A percentile compares a stretch with the other conserved stretches of the same genome.
These are phyloP conservation scores for Parochlus steinenii DNA, from an alignment of 2,888 invertebrate species.

Conservation along the genomic window DNA sequence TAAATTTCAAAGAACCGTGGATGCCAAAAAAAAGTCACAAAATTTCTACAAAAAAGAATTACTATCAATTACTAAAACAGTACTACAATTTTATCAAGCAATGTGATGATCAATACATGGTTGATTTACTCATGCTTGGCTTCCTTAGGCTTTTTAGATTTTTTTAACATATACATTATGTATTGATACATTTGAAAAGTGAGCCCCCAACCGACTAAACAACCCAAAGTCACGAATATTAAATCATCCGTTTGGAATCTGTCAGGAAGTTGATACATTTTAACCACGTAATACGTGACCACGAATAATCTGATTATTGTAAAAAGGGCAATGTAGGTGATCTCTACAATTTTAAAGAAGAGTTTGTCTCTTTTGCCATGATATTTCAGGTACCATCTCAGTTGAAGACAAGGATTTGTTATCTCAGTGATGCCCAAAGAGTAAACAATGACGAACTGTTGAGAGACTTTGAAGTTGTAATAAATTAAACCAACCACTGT, in stretches of 20 bases:
- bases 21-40: no score
- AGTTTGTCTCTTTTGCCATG: conserved; percentile 27
- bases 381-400: conserved; percentile 33
- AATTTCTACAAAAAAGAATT: no score
- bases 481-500: conserved; percentile 8
- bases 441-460: conserved; percentile 14
- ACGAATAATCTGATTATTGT: conserved; percentile 1
- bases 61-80: no score
- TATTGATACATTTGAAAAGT: no score
- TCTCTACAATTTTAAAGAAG: conserved; percentile 34
- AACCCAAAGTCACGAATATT: conserved; percentile 7
- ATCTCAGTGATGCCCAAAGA: conserved; percentile 39
- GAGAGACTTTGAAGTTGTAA: conserved; percentile 7
- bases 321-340: conserved; percentile 20
- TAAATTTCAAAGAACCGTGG: no score
- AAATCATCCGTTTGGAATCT: conserved; percentile 6
- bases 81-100: no score
- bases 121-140: no score
- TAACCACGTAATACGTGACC: neutral
- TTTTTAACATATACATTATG: no score
- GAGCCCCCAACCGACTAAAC: no score
- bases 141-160: no score
- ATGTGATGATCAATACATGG: no score
- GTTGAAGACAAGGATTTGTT: conserved; percentile 44
- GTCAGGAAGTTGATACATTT: neutral